A percentile compares a stretch with the other conserved stretches of the same genome.
These are phyloP conservation scores for Melanotus villosus DNA, from an alignment of 2,888 invertebrate genomes.

Conservation along the genomic window DNA sequence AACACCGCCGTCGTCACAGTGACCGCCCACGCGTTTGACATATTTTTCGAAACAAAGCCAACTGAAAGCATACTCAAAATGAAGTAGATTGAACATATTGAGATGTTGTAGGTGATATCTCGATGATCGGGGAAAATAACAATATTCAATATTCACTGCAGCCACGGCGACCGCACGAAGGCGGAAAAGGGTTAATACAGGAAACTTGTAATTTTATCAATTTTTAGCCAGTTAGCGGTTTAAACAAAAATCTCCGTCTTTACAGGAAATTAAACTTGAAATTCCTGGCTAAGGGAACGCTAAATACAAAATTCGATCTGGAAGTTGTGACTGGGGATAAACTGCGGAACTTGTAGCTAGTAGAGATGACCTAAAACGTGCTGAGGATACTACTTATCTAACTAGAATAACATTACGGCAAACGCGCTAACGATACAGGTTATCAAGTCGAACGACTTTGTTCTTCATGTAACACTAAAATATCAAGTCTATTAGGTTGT, in stretches of 20 bases:
- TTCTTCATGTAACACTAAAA: neutral
- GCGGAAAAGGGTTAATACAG: too few species aligned
- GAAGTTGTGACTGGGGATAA: conserved; percentile 8
- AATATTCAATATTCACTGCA: too few species aligned
- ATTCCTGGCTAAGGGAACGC: neutral
- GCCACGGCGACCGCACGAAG: too few species aligned
- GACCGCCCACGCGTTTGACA: too few species aligned
- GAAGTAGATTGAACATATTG: too few species aligned
- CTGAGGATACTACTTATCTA: conserved; percentile 5
- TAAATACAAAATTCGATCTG: conserved; percentile 8
- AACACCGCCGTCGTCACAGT: too few species aligned
- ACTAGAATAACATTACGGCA: conserved; percentile 5
- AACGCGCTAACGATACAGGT: neutral
- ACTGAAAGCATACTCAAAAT: too few species aligned
- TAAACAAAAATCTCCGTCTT: neutral
- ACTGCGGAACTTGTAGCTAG: conserved; percentile 2
- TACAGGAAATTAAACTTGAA: neutral
- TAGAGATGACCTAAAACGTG: conserved; percentile 8
- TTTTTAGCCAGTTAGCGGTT: neutral
- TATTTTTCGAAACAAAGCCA: too few species aligned
- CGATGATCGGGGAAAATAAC: too few species aligned
- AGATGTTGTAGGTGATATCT: too few species aligned
- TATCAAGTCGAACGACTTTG: neutral
- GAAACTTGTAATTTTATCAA: too few species aligned
- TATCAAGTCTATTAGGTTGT: neutral